Conservation (phyloP, 2,888 invertebrate genomes). For the Idaea aversata region DNA sequence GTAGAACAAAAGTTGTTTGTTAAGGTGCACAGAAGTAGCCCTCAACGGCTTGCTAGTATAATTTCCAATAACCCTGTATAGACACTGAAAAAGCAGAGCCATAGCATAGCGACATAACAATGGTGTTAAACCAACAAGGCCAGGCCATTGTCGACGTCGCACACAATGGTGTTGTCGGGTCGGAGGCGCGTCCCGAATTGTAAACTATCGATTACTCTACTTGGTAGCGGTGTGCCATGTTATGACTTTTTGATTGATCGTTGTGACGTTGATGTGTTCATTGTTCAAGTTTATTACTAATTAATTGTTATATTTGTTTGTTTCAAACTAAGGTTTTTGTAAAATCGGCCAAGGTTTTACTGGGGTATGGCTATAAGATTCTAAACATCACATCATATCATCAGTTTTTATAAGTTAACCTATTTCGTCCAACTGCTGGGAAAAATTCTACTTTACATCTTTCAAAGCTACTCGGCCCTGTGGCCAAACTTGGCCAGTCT, state of each 20-base stretch:
- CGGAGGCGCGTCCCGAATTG: background rate
- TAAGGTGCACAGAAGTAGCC: no score
- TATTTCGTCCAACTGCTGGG: no score
- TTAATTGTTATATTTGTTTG: background rate
- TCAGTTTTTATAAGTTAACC: no score
- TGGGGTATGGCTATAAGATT: no score
- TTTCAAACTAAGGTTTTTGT: background rate
- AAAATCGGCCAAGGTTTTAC: background rate
- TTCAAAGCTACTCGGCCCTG: no score
- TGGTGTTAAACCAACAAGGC: constrained; percentile 1
- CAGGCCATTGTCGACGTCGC: background rate
- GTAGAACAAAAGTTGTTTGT: no score
- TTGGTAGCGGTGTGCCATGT: background rate
- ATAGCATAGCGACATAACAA: background rate
- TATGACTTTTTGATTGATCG: constrained; percentile 1
- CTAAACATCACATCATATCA: no score
- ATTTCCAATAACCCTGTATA: no score
- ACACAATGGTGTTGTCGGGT: background rate
- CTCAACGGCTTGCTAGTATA: no score
- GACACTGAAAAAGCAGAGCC: background rate
- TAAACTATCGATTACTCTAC: background rate
- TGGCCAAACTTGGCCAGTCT: no score
- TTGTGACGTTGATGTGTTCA: background rate
- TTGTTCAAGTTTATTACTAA: background rate
- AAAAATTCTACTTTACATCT: no score